Evolutionary conservation across 2,888 invertebrate species (phyloP).

Genomic region (Apamea sordens): DNA sequence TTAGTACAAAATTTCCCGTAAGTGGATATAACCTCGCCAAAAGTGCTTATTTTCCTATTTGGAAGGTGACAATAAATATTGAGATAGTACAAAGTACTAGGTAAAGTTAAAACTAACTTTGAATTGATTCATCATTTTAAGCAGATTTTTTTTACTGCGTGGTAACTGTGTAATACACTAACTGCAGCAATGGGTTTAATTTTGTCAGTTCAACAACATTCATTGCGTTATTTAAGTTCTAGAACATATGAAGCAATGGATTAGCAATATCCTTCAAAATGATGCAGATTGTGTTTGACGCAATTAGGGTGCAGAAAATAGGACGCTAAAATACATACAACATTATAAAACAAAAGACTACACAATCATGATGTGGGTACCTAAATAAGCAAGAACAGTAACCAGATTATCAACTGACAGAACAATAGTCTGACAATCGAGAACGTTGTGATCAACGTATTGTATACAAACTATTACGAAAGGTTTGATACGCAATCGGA

Average conservation of each 20-base stretch:
- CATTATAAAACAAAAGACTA: constrained; percentile 8
- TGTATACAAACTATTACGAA: constrained; percentile 74
- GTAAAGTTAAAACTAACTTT: neutral
- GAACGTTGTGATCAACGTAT: constrained; percentile 62
- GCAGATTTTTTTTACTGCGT: neutral
- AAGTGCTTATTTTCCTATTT: constrained; percentile 7
- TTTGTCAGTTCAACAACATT: neutral
- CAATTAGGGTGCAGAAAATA: neutral
- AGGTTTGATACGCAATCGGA: constrained; percentile 78
- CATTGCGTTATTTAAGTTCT: neutral
- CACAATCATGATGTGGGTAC: neutral
- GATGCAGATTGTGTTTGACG: neutral
- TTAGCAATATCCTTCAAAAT: neutral
- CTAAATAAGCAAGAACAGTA: neutral
- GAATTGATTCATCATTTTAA: neutral
- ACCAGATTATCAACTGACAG: constrained; percentile 23
- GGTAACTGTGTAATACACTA: neutral
- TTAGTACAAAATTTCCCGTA: neutral
- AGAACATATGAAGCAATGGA: neutral
- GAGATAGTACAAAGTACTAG: neutral
- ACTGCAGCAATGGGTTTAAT: neutral
- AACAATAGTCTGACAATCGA: constrained; percentile 49
- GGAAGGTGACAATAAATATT: neutral
- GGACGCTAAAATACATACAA: neutral
- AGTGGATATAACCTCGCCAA: constrained; percentile 1